Evolutionary conservation across 2,888 invertebrate genomes (phyloP), one percentile per base, ranked within the genome.

Genomic region (Palloptera scutellata): DNA sequence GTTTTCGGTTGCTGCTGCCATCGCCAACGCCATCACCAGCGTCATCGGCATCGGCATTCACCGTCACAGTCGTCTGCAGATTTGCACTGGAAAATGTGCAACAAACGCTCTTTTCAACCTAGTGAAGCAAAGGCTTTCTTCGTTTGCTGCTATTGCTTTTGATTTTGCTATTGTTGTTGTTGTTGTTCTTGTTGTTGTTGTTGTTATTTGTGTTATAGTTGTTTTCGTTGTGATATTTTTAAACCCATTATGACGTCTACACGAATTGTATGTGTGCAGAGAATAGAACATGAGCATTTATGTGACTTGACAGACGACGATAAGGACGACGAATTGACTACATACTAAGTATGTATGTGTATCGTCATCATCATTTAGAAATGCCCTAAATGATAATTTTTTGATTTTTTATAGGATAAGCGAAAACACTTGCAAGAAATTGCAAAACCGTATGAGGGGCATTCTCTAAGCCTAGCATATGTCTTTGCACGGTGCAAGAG

Each of bases 241-340:
- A 59, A 59, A 69, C 57, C 66, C 55, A 60, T 69, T 69, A 62
- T 69, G 63, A 64, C 55, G 55, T 55, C 64, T 60, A 55, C 17
- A 42, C 41, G 43, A 11, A n/a, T 30, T 20, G 15, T 30, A 19
- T 19, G 19, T 20, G 10, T 45, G 20, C 48, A 48, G 48, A 48
- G n/a, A 11, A 15, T 8, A 15, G 48, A 8, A 11, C 48, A 11
- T 5, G 15, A 15, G 40, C 48, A 63, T 43, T 54, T 13, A 40
- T 20, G 17, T 19, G 17, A 41, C 51, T 17, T 51, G 40, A 61
- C 62, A 54, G 54, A 62, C 62, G 62, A 42, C 30, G 30, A 6
- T 30, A 6, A 30, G 30, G 30, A 30, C 52, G 61, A 40, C 13
- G 42, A 52, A 52, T 13, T 3, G 52, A 30, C 30, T 30, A 30